A percentile compares a stretch with the other conserved stretches of the same genome.
Evolutionary conservation across 2,888 invertebrate species (phyloP).

Genomic region (Syrphus vitripennis): DNA sequence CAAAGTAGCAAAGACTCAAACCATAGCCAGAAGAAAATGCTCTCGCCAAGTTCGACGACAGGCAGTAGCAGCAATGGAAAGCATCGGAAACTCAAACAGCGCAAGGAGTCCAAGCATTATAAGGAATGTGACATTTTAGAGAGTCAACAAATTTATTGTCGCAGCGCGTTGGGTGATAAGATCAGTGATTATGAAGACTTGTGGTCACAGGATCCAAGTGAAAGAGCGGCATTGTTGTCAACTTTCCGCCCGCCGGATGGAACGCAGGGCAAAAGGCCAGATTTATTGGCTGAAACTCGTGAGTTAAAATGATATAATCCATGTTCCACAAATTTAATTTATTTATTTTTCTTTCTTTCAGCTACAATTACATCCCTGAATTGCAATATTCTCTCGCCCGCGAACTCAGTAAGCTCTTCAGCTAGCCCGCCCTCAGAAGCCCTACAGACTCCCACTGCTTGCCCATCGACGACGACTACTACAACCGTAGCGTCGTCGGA

Average conservation of each 20-base stretch:
- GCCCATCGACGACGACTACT: slow-evolving; percentile 53
- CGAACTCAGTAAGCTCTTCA: slow-evolving; percentile 77
- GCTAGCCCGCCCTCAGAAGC: slow-evolving; percentile 73
- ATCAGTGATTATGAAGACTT: slow-evolving; percentile 97
- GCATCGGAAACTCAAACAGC: slow-evolving; percentile 81
- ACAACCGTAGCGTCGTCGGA: not conserved
- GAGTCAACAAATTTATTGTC: slow-evolving; percentile 90
- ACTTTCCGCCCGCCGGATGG: slow-evolving; percentile 79
- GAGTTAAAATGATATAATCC: slow-evolving; percentile 69
- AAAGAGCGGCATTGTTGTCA: slow-evolving; percentile 82
- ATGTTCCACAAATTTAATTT: not conserved
- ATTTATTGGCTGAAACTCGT: slow-evolving; percentile 84
- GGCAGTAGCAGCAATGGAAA: slow-evolving; percentile 79
- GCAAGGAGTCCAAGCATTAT: slow-evolving; percentile 87
- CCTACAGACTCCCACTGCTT: slow-evolving; percentile 51
- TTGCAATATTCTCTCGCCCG: slow-evolving; percentile 81
- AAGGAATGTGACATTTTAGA: slow-evolving; percentile 93
- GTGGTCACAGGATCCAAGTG: slow-evolving; percentile 88
- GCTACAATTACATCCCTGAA: slow-evolving; percentile 84
- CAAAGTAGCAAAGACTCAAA: slow-evolving; percentile 83
- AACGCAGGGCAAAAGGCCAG: slow-evolving; percentile 81
- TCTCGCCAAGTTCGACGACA: slow-evolving; percentile 79
- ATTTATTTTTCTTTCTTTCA: slow-evolving; percentile 71
- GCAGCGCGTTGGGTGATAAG: slow-evolving; percentile 94
- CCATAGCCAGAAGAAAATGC: slow-evolving; percentile 81